Evolutionary conservation across 1,140 invertebrate species (phyloP).

Genomic region (Drosophila mayri): DNA sequence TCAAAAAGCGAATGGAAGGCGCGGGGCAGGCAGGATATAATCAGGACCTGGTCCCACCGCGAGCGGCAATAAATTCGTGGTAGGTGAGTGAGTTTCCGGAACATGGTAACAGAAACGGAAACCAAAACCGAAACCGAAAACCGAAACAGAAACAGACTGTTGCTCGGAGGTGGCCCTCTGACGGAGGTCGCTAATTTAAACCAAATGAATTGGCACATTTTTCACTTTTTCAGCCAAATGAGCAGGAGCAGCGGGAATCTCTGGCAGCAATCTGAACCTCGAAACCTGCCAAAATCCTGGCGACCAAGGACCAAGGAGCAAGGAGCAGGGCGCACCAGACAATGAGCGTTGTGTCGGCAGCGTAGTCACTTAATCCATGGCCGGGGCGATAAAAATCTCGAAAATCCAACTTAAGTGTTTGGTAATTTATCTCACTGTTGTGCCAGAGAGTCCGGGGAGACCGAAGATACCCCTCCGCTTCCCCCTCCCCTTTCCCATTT

Average conservation of each 20-base stretch:
- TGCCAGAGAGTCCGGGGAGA: neutral
- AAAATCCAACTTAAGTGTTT: slow-evolving; percentile 85
- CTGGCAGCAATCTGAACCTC: slow-evolving; percentile 28
- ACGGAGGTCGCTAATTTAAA: slow-evolving; percentile 84
- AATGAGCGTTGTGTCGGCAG: slow-evolving; percentile 34
- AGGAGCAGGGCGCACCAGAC: slow-evolving; percentile 12
- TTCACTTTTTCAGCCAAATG: slow-evolving; percentile 79
- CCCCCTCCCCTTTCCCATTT: neutral
- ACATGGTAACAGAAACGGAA: slow-evolving; percentile 11
- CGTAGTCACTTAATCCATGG: slow-evolving; percentile 82
- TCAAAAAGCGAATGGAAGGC: slow-evolving; percentile 60
- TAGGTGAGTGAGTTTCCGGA: slow-evolving; percentile 18
- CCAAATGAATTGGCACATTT: slow-evolving; percentile 85
- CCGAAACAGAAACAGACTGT: slow-evolving; percentile 63
- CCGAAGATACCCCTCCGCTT: no score
- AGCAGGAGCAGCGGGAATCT: slow-evolving; percentile 46
- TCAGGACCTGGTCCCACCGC: slow-evolving; percentile 35
- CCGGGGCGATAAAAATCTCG: slow-evolving; percentile 83
- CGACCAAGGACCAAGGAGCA: slow-evolving; percentile 7
- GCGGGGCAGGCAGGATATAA: slow-evolving; percentile 12
- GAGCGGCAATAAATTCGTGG: slow-evolving; percentile 38
- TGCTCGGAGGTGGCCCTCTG: slow-evolving; percentile 61
- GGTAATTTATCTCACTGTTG: slow-evolving; percentile 82
- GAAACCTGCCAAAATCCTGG: neutral
- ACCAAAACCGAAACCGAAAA: slow-evolving; percentile 5